Evolutionary conservation across 2,113 vertebrate genomes (phyloP).

Genomic region (Syngnathus scovelli): DNA sequence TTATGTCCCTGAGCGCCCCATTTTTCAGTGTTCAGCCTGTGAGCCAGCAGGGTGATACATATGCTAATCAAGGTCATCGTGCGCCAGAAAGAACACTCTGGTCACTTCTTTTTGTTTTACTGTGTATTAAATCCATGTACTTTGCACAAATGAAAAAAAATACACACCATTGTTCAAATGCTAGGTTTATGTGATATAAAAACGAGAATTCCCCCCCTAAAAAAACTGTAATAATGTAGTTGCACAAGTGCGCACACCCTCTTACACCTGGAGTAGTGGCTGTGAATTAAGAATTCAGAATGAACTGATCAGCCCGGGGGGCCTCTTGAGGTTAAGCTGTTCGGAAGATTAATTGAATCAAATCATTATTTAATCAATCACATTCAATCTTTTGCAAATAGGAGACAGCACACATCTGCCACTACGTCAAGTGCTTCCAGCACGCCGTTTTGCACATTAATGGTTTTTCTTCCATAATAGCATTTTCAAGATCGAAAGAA

Average conservation of each 20-base stretch:
- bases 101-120: slow-evolving; percentile 32
- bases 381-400: too few relatives aligned
- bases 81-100: slow-evolving; percentile 16
- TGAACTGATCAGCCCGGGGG: too few relatives aligned
- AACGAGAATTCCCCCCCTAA: not conserved
- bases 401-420: not conserved
- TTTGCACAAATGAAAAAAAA: not conserved
- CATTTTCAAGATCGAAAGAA: too few relatives aligned
- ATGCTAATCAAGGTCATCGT: slow-evolving; percentile 63
- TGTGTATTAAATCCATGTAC: slow-evolving; percentile 20
- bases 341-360: too few relatives aligned
- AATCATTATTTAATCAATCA: too few relatives aligned
- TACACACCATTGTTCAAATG: not conserved
- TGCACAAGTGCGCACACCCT: too few relatives aligned
- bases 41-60: slow-evolving; percentile 61
- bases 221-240: too few relatives aligned
- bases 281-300: too few relatives aligned
- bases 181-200: not conserved
- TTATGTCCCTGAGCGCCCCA: slow-evolving; percentile 49
- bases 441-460: too few relatives aligned
- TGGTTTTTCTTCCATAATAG: too few relatives aligned
- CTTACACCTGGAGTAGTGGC: too few relatives aligned
- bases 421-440: not conserved
- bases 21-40: slow-evolving; percentile 44
- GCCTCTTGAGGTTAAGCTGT: too few relatives aligned